These are phyloP conservation scores for Tenualosa ilisha DNA, from an alignment of 2,797 vertebrate genomes.

Conservation along the genomic window DNA sequence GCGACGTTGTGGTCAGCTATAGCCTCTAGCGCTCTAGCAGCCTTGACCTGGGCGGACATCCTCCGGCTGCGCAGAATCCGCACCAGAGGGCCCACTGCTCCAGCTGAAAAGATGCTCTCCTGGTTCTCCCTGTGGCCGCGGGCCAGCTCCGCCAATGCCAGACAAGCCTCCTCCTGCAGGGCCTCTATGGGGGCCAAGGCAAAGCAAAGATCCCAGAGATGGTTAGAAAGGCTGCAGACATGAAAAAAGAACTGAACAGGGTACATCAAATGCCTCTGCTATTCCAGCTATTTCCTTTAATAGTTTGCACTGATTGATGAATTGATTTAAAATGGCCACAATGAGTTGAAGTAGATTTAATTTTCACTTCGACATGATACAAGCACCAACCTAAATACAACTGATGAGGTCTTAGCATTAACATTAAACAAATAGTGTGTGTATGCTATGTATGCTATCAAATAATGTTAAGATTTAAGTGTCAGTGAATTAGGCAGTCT, in stretches of 20 bases:
- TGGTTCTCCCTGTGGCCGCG: slow-evolving; percentile 67
- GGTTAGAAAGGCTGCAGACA: not conserved
- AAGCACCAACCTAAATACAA: not conserved
- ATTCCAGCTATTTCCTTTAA: too few relatives aligned
- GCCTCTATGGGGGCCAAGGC: slow-evolving; percentile 53
- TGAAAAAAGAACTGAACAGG: too few relatives aligned
- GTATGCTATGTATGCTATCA: not conserved
- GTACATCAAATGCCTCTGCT: too few relatives aligned
- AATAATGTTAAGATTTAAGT: not conserved
- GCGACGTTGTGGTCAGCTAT: slow-evolving; percentile 64
- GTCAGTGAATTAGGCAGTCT: not conserved
- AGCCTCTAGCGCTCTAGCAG: slow-evolving; percentile 71
- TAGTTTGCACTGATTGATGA: not conserved
- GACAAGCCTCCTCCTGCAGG: slow-evolving; percentile 66
- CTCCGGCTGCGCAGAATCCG: slow-evolving; percentile 68
- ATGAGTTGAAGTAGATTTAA: not conserved
- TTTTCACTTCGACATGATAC: not conserved
- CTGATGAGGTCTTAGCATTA: too few relatives aligned
- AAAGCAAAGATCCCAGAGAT: not conserved
- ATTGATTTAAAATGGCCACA: not conserved
- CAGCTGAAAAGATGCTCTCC: slow-evolving; percentile 60
- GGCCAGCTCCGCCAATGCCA: slow-evolving; percentile 71
- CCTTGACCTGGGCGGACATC: slow-evolving; percentile 68
- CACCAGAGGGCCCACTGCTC: slow-evolving; percentile 65
- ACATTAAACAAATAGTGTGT: not conserved